A percentile compares a stretch with the other conserved stretches of the same genome.
Conservation (phyloP, 2,797 vertebrate species). For the Ceyx erithaca region DNA sequence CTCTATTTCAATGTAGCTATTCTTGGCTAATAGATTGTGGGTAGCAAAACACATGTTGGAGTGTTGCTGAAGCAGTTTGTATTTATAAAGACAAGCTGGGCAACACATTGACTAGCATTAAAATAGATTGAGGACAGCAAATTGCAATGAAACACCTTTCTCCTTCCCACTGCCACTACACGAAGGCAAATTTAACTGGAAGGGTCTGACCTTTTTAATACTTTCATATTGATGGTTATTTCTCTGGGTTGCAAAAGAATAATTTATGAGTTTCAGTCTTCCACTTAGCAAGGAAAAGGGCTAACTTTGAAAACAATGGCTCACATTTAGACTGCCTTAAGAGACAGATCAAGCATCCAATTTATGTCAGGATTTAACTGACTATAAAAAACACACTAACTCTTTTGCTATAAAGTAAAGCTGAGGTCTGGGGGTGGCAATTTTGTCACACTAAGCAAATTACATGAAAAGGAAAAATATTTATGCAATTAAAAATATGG, state of each 20-base stretch:
- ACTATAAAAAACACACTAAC: neutral
- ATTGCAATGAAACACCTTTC: neutral
- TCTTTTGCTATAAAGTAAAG: neutral
- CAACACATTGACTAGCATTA: neutral
- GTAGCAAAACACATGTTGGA: neutral
- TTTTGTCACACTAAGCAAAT: neutral
- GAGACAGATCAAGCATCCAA: neutral
- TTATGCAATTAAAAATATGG: conserved; percentile 26
- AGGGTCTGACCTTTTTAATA: conserved; percentile 12
- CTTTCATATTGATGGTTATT: conserved; percentile 21
- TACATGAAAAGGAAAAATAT: conserved; percentile 21
- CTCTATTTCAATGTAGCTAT: neutral
- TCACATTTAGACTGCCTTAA: neutral
- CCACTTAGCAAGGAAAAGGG: neutral
- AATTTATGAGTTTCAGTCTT: conserved; percentile 21
- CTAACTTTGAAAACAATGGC: conserved; percentile 16
- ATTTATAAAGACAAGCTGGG: neutral
- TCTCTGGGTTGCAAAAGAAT: neutral
- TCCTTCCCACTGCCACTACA: neutral
- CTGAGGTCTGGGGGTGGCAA: neutral
- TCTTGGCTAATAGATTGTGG: conserved; percentile 6
- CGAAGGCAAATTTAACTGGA: neutral
- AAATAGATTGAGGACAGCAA: neutral
- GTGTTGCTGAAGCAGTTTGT: neutral
- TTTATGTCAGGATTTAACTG: neutral